These are phyloP conservation scores for Pteronotus mesoamericanus DNA, from an alignment of 2,797 vertebrate genomes.

Conservation along the genomic window DNA sequence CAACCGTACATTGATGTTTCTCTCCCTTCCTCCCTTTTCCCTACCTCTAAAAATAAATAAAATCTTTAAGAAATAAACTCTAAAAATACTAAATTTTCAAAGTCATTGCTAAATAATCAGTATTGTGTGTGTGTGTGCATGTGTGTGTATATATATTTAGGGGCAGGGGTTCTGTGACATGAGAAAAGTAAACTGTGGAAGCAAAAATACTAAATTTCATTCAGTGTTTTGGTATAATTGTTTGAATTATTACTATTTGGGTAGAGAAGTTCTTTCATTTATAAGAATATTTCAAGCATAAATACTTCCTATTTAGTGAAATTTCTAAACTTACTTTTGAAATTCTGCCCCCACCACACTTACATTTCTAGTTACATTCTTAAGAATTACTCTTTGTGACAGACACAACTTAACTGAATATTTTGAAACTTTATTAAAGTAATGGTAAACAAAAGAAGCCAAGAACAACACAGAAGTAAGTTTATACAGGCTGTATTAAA, in stretches of 20 bases:
- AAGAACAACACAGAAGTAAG: neutral
- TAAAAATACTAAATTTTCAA: neutral
- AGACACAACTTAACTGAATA: slow-evolving; percentile 10
- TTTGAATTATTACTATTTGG: neutral
- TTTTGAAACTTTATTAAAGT: slow-evolving; percentile 53
- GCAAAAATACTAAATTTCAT: slow-evolving; percentile 33
- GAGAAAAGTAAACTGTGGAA: neutral
- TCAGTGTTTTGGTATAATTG: neutral
- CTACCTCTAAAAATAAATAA: too few relatives aligned
- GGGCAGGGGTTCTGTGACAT: neutral
- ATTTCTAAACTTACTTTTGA: slow-evolving; percentile 13
- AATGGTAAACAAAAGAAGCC: slow-evolving; percentile 19
- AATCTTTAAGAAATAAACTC: too few relatives aligned
- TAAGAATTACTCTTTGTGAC: slow-evolving; percentile 31
- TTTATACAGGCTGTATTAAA: slow-evolving; percentile 13
- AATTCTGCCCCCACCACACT: neutral
- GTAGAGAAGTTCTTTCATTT: slow-evolving; percentile 18
- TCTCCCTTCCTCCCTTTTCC: too few relatives aligned
- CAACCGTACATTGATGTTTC: too few relatives aligned
- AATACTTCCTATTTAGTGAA: neutral
- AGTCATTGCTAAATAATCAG: slow-evolving; percentile 22
- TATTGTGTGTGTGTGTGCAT: neutral
- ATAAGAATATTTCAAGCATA: slow-evolving; percentile 25
- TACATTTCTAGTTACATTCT: slow-evolving; percentile 22
- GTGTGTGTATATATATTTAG: too few relatives aligned